Conservation (phyloP, 2,113 vertebrate genomes). For the Gambusia holbrooki region DNA sequence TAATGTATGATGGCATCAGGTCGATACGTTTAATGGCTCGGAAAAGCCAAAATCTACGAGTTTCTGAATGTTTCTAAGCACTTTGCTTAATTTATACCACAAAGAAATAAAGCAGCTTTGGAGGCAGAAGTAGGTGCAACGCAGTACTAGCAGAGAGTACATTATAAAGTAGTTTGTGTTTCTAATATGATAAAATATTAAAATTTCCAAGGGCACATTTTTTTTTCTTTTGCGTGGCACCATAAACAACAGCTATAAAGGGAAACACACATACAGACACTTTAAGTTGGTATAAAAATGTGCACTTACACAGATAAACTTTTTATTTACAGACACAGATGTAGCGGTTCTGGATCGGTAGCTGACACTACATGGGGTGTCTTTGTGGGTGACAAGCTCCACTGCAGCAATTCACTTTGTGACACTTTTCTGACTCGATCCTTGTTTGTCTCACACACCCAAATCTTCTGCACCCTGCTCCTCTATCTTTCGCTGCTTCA, state of each 20-base stretch:
- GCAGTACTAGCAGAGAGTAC: background rate
- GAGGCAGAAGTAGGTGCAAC: background rate
- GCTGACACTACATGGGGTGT: conserved; percentile 54
- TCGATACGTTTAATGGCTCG: no score
- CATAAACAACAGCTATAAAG: background rate
- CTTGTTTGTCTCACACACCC: conserved; percentile 9
- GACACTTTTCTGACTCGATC: conserved; percentile 1
- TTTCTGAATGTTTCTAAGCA: no score
- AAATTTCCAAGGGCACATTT: background rate
- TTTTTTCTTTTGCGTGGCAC: background rate
- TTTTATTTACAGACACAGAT: conserved; percentile 37
- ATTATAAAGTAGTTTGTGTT: background rate
- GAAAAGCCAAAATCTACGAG: no score
- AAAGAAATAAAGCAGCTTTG: background rate
- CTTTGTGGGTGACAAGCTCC: conserved; percentile 56
- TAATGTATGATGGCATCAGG: no score
- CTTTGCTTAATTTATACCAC: background rate
- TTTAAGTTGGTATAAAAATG: conserved; percentile 6
- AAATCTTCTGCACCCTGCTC: background rate
- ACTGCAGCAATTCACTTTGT: conserved; percentile 47
- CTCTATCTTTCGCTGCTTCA: conserved; percentile 11
- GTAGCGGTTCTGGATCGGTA: conserved; percentile 57
- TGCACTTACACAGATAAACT: conserved; percentile 11
- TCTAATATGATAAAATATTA: background rate
- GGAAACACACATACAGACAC: background rate